Base-by-base conservation (phyloP, 92 coral and sea anemone species). In the Bergia puertoricense region DNA sequence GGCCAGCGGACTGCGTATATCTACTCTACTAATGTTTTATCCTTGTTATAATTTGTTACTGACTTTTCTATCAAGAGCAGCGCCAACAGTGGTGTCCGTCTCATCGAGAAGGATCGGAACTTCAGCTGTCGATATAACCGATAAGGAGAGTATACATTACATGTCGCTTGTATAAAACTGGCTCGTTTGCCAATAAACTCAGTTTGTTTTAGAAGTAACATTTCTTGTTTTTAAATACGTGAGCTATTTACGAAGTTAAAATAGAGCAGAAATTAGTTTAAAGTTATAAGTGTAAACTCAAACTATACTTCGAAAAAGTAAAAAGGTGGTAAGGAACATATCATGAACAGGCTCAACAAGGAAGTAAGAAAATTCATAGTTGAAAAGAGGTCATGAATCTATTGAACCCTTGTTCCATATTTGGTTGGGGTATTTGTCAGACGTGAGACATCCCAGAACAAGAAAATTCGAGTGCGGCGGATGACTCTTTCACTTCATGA, bases 391-490 rank as follows among this genome's bases (percentile, higher is more conserved):
- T 84, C 87, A 46, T 46, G 22, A 45, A 57, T 81, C 15, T 15
- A 14, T 84, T 62, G 18, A 46, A 84, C 87, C 87, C 65, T 39
- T 46, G 78, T 37, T 48, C 87, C 79, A 69, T 84, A 84, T 84
- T 84, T 69, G 87, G 87, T 16, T 20, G n/a, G 8, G 22, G 42
- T 9, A 41, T 46, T 46, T 36, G 66, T 30, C 23, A 74, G 23
- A 14, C 13, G 65, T 20, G 68, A 43, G n/a, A 72, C 36, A 57
- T 54, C 42, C 56, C 50, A 80, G 79, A 84, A 84, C 87, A 84
- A 72, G 87, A 84, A 84, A 69, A 69, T 84, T 71, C 87, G 78
- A 71, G 87, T 82, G 77, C 43, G 50, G 54, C 38, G 6, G 76
- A 44, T 0, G 42, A 9, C 83, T 13, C 59, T 11, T 76, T 44